Conservation (phyloP, 2,888 invertebrate genomes). For the Willowsia nigromaculata region DNA sequence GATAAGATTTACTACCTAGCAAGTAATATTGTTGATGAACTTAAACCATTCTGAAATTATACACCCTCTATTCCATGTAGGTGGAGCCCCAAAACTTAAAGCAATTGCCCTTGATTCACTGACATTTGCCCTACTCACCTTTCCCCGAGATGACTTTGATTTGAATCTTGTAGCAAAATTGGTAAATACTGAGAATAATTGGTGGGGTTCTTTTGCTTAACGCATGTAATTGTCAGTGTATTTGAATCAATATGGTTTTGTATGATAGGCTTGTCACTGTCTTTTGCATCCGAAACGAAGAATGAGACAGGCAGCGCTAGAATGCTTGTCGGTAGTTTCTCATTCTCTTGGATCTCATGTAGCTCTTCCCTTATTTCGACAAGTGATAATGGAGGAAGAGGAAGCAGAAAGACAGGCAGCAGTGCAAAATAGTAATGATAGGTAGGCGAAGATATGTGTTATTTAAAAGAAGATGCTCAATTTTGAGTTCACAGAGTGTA, state of each 20-base stretch:
- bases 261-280: slow-evolving; percentile 81
- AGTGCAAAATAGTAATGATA: slow-evolving; percentile 30
- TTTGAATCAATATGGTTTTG: too few species aligned
- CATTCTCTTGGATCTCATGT: slow-evolving; percentile 85
- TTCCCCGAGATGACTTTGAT: slow-evolving; percentile 89
- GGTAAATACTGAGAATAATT: slow-evolving; percentile 76
- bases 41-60: too few species aligned
- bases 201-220: too few species aligned
- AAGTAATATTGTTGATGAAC: too few species aligned
- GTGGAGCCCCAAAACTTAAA: slow-evolving; percentile 75
- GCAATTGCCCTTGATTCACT: slow-evolving; percentile 85
- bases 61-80: too few species aligned
- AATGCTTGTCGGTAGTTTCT: slow-evolving; percentile 88
- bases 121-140: slow-evolving; percentile 88
- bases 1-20: background rate
- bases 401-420: background rate
- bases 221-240: too few species aligned
- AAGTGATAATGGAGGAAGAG: slow-evolving; percentile 72
- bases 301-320: slow-evolving; percentile 89
- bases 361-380: slow-evolving; percentile 82
- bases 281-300: slow-evolving; percentile 85
- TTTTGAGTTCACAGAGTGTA: background rate
- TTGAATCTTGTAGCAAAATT: slow-evolving; percentile 80
- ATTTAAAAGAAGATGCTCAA: background rate
- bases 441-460: slow-evolving; percentile 20